Percentiles rank a stretch among this genome's conserved stretches.
Conservation (phyloP, 2,888 invertebrate genomes). For the Metacarcinus magister region DNA sequence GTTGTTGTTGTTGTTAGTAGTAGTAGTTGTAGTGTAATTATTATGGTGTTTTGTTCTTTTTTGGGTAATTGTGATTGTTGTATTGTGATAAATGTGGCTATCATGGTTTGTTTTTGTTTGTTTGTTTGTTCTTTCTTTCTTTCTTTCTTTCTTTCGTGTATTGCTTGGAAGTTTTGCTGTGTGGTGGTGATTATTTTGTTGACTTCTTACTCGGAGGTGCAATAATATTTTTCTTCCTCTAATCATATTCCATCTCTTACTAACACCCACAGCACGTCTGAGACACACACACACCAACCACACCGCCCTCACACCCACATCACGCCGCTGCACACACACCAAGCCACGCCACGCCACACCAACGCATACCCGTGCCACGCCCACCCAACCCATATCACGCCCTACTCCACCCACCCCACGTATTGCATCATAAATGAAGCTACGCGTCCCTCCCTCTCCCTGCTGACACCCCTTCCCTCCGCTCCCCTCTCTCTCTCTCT, state of each 20-base stretch:
- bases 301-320: not conserved
- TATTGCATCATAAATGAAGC: conserved; percentile 48
- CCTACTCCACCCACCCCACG: conserved; percentile 16
- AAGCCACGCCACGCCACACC: not conserved
- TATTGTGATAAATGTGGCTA: no score
- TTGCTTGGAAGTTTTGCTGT: no score
- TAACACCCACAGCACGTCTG: not conserved
- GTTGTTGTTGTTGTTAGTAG: no score
- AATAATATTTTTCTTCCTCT: no score
- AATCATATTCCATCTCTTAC: not conserved
- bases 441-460: not conserved
- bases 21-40: no score
- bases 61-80: no score
- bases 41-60: no score
- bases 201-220: no score
- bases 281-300: not conserved
- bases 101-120: no score
- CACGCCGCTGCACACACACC: not conserved
- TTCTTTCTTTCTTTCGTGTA: no score
- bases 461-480: not conserved
- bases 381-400: conserved; percentile 1
- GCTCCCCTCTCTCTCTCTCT: not conserved
- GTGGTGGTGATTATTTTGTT: no score
- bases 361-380: not conserved
- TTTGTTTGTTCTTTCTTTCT: no score